Evolutionary conservation across 2,113 vertebrate genomes (phyloP).

Genomic region (Toxotes jaculatrix): DNA sequence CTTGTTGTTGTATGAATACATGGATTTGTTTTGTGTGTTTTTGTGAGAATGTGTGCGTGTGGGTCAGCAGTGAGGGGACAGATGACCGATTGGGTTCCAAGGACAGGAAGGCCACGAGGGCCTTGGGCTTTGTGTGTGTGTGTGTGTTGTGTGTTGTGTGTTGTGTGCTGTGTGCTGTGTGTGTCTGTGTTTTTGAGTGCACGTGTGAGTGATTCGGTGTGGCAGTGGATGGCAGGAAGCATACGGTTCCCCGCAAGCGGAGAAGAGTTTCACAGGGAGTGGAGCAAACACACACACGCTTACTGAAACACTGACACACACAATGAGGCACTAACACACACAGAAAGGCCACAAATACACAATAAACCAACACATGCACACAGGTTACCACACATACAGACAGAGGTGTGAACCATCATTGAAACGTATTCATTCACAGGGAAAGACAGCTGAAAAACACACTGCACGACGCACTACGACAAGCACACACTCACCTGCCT

Average conservation of each 20-base stretch:
- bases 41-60: not conserved
- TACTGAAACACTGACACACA: conserved; percentile 16
- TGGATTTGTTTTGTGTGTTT: conserved; percentile 30
- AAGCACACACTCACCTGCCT: conserved; percentile 5
- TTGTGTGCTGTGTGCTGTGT: conserved; percentile 48
- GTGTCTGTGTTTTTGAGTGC: conserved; percentile 5
- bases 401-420: conserved; percentile 50
- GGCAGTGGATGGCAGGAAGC: conserved; percentile 77
- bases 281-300: conserved; percentile 37
- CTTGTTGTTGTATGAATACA: conserved; percentile 32
- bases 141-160: conserved; percentile 5
- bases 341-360: conserved; percentile 19
- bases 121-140: conserved; percentile 36
- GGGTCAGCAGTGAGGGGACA: conserved; percentile 64
- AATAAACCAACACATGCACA: conserved; percentile 22
- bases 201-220: conserved; percentile 69
- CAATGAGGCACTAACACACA: conserved; percentile 13
- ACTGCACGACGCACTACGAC: not conserved
- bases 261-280: conserved; percentile 60
- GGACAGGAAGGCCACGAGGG: conserved; percentile 62
- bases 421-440: conserved; percentile 31
- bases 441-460: conserved; percentile 18
- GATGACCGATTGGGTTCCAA: conserved; percentile 77
- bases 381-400: conserved; percentile 2
- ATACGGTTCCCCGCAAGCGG: conserved; percentile 70